Conservation (phyloP, 2,113 vertebrate species). For the Strigops habroptila region DNA sequence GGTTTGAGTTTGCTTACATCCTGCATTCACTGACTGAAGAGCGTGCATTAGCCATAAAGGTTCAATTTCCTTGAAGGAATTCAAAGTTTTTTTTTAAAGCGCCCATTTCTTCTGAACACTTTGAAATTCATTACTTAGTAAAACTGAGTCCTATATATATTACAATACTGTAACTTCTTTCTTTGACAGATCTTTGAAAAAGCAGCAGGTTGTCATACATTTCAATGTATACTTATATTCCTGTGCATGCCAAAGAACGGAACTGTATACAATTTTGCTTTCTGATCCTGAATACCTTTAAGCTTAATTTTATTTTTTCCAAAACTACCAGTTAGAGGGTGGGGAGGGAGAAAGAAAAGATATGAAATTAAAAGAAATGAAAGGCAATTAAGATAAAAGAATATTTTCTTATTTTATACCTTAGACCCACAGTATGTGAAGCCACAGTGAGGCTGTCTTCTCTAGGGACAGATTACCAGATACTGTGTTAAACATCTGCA, state of each 20-base stretch:
- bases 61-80: background rate
- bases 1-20: background rate
- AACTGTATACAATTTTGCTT: background rate
- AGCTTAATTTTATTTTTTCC: background rate
- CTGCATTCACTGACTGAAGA: background rate
- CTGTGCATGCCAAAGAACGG: background rate
- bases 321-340: background rate
- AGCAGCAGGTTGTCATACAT: background rate
- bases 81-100: background rate
- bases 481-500: slow-evolving; percentile 33
- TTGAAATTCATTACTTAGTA: background rate
- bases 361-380: background rate
- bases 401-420: background rate
- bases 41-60: background rate
- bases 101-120: background rate
- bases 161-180: background rate
- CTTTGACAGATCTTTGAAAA: background rate
- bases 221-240: background rate
- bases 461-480: background rate
- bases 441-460: background rate
- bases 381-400: background rate
- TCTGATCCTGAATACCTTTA: background rate
- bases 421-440: background rate
- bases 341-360: background rate
- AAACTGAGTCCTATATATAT: background rate